These are phyloP conservation scores for Drosophila eugracilis DNA, from an alignment of 1,140 invertebrate species.

Conservation along the genomic window DNA sequence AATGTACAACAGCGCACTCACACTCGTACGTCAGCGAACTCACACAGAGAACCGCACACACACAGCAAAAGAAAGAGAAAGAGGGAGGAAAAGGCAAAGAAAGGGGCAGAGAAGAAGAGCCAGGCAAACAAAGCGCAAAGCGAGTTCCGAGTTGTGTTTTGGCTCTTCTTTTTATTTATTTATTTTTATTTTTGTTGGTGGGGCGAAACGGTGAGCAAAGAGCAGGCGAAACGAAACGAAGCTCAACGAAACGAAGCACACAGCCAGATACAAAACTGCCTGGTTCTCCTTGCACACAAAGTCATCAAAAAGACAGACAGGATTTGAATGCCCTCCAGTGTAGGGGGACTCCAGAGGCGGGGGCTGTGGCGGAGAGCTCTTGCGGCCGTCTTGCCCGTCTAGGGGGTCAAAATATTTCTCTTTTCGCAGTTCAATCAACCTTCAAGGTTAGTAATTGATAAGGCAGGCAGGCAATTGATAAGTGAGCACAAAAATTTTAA, in stretches of 20 bases:
- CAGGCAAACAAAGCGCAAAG: slow-evolving; percentile 71
- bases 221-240: slow-evolving; percentile 47
- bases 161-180: slow-evolving; percentile 21
- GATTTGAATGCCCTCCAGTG: slow-evolving; percentile 58
- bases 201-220: slow-evolving; percentile 64
- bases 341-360: slow-evolving; percentile 10
- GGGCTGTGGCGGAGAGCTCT: slow-evolving; percentile 1
- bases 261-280: slow-evolving; percentile 28
- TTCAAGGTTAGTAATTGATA: slow-evolving; percentile 67
- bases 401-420: slow-evolving; percentile 73
- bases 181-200: slow-evolving; percentile 37
- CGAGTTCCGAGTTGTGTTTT: slow-evolving; percentile 71
- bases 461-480: too few relatives aligned
- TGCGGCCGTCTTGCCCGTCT: slow-evolving; percentile 40
- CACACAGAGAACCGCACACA: slow-evolving; percentile 4
- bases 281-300: slow-evolving; percentile 55
- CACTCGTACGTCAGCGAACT: slow-evolving; percentile 18
- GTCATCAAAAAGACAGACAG: slow-evolving; percentile 48
- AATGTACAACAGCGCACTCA: slow-evolving; percentile 68
- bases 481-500: background rate
- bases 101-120: slow-evolving; percentile 20
- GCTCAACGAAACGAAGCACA: slow-evolving; percentile 56
- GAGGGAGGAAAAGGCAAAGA: background rate
- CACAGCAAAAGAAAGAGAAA: slow-evolving; percentile 10
- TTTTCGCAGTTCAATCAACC: slow-evolving; percentile 74